Evolutionary conservation across 1,140 invertebrate species (phyloP).

Genomic region (Drosophila mojavensis): DNA sequence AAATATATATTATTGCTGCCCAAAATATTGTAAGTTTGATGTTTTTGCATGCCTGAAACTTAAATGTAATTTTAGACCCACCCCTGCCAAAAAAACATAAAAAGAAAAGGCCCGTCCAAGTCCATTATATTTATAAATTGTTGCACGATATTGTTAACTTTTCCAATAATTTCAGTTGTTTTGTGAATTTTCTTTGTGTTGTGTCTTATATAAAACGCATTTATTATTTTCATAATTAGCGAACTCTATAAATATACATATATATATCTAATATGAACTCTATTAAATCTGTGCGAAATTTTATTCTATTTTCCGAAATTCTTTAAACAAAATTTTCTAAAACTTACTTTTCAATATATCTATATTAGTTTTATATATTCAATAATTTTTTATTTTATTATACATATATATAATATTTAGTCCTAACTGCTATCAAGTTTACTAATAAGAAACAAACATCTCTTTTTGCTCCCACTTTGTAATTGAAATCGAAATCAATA

Average conservation of each 20-base stretch:
- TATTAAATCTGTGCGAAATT: constrained; percentile 17
- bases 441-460: constrained; percentile 58
- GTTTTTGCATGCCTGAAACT: constrained; percentile 46
- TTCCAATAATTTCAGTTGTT: constrained; percentile 10
- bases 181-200: constrained; percentile 23
- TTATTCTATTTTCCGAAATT: constrained; percentile 25
- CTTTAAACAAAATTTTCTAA: constrained; percentile 23
- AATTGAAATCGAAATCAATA: constrained; percentile 10
- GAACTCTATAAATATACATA: constrained; percentile 1
- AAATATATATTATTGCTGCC: constrained; percentile 11
- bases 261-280: neutral
- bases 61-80: constrained; percentile 15
- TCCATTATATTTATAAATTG: constrained; percentile 32
- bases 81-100: neutral
- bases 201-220: constrained; percentile 33
- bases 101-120: neutral
- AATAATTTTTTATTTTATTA: constrained; percentile 2
- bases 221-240: constrained; percentile 23
- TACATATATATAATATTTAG: constrained; percentile 3
- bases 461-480: constrained; percentile 50
- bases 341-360: constrained; percentile 28
- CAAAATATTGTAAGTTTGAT: constrained; percentile 41
- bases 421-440: constrained; percentile 40
- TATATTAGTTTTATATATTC: constrained; percentile 16
- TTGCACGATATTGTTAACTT: constrained; percentile 41